Evolutionary conservation across 1,140 invertebrate species (phyloP).

Genomic region (Sinella curviseta): DNA sequence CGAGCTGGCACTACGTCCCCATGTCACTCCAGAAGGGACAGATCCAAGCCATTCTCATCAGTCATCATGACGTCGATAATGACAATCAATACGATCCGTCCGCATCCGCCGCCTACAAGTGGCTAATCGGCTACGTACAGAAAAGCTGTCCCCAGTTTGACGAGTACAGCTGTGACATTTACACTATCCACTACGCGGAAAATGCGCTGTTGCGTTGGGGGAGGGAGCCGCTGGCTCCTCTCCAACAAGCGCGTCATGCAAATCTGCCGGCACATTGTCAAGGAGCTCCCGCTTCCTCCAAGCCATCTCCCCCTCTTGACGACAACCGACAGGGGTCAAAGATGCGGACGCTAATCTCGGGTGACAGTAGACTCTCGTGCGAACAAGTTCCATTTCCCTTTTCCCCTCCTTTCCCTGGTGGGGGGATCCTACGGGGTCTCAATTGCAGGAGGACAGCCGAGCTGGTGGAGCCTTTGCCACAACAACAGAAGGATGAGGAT

Average conservation of each 20-base stretch:
- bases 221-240: background rate
- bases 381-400: too few relatives aligned
- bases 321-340: background rate
- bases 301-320: background rate
- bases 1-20: background rate
- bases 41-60: background rate
- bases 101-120: background rate
- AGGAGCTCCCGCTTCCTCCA: background rate
- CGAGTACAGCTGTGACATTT: background rate
- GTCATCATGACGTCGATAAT: background rate
- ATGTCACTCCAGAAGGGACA: background rate
- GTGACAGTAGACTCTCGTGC: too few relatives aligned
- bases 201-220: background rate
- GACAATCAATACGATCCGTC: too few relatives aligned
- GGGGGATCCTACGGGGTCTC: background rate
- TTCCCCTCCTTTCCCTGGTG: background rate
- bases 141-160: background rate
- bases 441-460: background rate
- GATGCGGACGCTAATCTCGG: too few relatives aligned
- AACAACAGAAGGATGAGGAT: background rate
- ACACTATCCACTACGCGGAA: background rate
- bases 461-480: background rate
- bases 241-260: background rate
- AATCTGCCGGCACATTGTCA: background rate
- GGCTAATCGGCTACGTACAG: background rate